These are phyloP conservation scores for Nipponia nippon DNA, from an alignment of 2,113 vertebrate genomes.

Conservation along the genomic window DNA sequence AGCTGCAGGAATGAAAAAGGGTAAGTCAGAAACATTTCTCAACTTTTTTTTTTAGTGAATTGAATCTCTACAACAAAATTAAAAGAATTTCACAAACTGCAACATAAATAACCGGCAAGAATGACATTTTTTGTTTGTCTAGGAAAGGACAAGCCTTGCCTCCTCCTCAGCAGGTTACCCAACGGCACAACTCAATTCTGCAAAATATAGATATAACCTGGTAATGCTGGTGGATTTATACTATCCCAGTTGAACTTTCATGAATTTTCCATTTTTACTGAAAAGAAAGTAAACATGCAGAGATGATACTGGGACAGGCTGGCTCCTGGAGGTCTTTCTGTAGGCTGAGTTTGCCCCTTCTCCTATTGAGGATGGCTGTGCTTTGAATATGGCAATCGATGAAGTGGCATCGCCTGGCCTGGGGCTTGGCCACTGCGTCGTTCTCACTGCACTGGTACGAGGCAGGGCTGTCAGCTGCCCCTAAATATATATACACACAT, in stretches of 20 bases:
- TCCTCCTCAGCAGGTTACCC: not conserved
- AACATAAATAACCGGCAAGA: not conserved
- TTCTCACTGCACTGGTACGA: not conserved
- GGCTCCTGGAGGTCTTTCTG: not conserved
- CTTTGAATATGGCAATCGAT: fast-evolving
- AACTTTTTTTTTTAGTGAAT: not conserved
- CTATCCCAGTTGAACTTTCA: not conserved
- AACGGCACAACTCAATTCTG: not conserved
- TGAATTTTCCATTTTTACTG: not conserved
- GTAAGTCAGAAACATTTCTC: not conserved
- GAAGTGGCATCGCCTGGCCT: not conserved
- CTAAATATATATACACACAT: not conserved
- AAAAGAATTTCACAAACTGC: not conserved
- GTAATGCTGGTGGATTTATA: not conserved
- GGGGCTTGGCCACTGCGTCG: not conserved
- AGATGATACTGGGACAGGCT: not conserved
- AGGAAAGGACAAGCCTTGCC: not conserved
- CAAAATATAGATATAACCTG: not conserved
- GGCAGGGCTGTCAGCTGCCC: not conserved
- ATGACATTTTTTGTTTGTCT: not conserved
- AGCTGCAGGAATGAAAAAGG: not conserved
- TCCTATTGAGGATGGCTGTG: fast-evolving
- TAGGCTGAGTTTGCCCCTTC: not conserved
- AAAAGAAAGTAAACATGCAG: not conserved
- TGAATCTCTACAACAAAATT: not conserved